Base-by-base conservation (phyloP, 2,113 vertebrate genomes). In the Anthoscopus minutus region DNA sequence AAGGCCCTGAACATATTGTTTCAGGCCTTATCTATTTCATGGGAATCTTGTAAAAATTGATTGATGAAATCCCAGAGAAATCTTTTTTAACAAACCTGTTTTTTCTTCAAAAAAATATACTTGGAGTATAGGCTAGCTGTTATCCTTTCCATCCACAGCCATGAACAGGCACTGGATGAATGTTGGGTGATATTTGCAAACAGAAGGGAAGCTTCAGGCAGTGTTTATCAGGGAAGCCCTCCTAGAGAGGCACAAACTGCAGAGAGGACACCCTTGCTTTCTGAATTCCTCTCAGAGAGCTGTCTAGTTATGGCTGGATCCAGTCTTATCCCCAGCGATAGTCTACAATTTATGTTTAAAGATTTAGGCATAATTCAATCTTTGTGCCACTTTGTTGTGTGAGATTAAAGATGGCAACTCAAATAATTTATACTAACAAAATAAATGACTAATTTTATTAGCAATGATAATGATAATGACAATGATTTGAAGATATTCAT, bases 21-120 rank as follows among this genome's bases (percentile, higher is more conserved):
- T 93, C 72, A 92, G 47, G 76, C 56, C 70, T 96, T 95, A 96
- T 94, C 78, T 92, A 78, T 95, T 98, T 96, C 95, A 94, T 78
- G 48, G 88, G 87, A 97, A 97, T 96, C 93, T 96, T 97, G 91
- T 97, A 97, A 97, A 96, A 97, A 97, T 96, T 16, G 45, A 95
- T 92, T 83, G 74, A 96, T 94, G 51, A 95, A 97, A 96, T 97
- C 86, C 64, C 92, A 96, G 67, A 88, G 89, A 97, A 97, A 87
- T 80, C 19, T 87, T 61, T 84, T 89, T 92, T 81, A 91, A 76
- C 30, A 95, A 83, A 90, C 30, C 5, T 86, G 23, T 11, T 66
- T 64, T 81, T 86, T 40, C 56, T 15, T n/a, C 85, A 92, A 61
- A 56, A 95, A 60, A 94, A 67, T 8, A 35, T 18, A 48, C 14